These are phyloP conservation scores for Ectemnius continuus DNA, from an alignment of 2,888 invertebrate species.

Conservation along the genomic window DNA sequence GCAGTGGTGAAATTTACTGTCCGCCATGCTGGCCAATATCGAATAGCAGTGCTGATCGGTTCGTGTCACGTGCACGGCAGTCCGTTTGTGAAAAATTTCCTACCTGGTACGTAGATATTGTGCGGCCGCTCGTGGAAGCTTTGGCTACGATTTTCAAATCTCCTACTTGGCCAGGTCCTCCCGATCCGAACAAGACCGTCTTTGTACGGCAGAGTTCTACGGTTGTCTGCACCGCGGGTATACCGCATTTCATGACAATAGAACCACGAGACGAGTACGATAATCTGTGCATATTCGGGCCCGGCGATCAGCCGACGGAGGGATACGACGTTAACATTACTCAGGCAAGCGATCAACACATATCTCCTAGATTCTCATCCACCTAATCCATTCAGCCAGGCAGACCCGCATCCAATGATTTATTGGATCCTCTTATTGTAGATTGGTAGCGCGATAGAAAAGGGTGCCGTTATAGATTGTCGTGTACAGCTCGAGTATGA, in stretches of 20 bases:
- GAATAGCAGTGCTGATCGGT: slow-evolving; percentile 90
- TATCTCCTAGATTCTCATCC: not conserved
- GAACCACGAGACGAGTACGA: slow-evolving; percentile 96
- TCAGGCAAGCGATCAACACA: slow-evolving; percentile 66
- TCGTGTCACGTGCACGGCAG: slow-evolving; percentile 90
- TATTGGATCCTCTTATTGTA: slow-evolving; percentile 68
- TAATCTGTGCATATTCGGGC: slow-evolving; percentile 86
- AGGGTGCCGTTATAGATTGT: slow-evolving; percentile 80
- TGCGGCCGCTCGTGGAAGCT: not conserved
- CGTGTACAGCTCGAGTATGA: slow-evolving; percentile 84
- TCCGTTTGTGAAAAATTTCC: slow-evolving; percentile 90
- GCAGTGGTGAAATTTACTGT: slow-evolving; percentile 95
- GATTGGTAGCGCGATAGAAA: slow-evolving; percentile 82
- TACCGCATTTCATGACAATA: slow-evolving; percentile 88
- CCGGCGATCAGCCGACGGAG: slow-evolving; percentile 82
- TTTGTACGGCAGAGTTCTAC: slow-evolving; percentile 91
- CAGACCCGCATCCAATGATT: no score
- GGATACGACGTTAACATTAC: slow-evolving; percentile 78
- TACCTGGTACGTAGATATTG: slow-evolving; percentile 80
- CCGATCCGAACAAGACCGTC: slow-evolving; percentile 90
- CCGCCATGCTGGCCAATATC: slow-evolving; percentile 92
- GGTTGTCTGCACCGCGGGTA: slow-evolving; percentile 89
- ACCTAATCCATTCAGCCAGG: no score
- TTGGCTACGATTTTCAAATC: not conserved
- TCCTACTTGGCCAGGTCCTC: slow-evolving; percentile 81